Conservation (phyloP, 2,113 vertebrate genomes). For the Dendrocopos noguchii region DNA sequence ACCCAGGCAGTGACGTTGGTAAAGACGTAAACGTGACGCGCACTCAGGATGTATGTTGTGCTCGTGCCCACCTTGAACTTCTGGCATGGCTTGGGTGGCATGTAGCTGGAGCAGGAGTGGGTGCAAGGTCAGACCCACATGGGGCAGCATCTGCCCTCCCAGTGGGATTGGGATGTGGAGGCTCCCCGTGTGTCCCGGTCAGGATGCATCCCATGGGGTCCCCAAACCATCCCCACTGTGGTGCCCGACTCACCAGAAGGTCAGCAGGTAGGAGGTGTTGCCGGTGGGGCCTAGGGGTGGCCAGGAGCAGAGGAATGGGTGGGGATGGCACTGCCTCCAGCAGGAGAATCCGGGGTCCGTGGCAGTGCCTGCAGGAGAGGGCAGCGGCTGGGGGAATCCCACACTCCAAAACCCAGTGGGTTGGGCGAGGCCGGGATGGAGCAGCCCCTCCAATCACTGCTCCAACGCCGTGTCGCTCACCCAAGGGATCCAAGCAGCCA, state of each 20-base stretch:
- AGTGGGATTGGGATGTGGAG: not conserved
- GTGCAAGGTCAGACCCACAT: rapidly evolving
- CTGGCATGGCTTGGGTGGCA: rapidly evolving
- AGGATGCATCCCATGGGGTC: not conserved
- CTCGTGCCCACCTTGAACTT: rapidly evolving
- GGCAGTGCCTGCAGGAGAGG: not conserved
- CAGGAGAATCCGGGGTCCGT: conserved; percentile 29
- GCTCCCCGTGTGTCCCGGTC: not conserved
- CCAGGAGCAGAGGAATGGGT: conserved; percentile 56
- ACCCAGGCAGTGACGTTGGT: conserved; percentile 51
- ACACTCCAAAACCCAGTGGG: rapidly evolving
- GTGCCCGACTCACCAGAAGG: conserved; percentile 61
- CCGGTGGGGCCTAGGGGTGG: not conserved
- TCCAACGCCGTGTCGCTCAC: rapidly evolving
- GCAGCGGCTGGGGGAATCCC: rapidly evolving
- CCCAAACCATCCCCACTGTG: rapidly evolving
- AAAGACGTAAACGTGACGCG: not conserved
- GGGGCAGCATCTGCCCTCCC: not conserved
- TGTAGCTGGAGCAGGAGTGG: not conserved
- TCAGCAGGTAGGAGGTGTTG: conserved; percentile 60
- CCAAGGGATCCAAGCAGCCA: not conserved
- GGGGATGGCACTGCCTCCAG: conserved; percentile 5
- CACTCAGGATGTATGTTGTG: not conserved
- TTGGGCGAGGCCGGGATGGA: rapidly evolving
- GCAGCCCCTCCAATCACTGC: not conserved